Evolutionary conservation across 2,888 invertebrate species (phyloP), one percentile per base, ranked within the genome.

Genomic region (Dendrolimus houi): DNA sequence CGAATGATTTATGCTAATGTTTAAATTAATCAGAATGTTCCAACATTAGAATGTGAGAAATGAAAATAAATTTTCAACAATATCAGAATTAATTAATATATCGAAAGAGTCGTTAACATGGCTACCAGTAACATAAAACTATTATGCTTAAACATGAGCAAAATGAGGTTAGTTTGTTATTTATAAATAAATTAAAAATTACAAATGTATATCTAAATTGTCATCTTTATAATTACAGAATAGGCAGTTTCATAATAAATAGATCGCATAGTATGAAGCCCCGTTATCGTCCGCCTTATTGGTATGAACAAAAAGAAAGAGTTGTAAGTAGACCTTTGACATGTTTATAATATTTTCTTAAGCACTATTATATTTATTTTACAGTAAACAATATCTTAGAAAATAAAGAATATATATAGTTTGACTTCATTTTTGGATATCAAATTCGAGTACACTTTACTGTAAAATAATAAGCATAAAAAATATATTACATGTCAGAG

Each of bases 241-340:
- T 89, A 57, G 73, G 79, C 57, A 66, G 76, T 65, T 59, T 80
- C n/a, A 58, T 72, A 40, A 71, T 72, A 40, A 71, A 62, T 54
- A 72, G 83, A 57, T 74, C 79, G 13, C 64, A 65, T 57, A 62
- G 70, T 59, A 64, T 65, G 59, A 72, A 73, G 54, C 94, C 95
- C 8, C 93, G 88, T 71, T 91, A 93, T 70, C 91, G 94, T 59
- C 94, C 94, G 74, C 96, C 96, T 0, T 91, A 93, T 65, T 96
- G 96, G 96, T 92, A 93, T 73, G 79, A 93, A 53, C 92, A 92
- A 55, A 94, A 94, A 81, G 91, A 93, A 65, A 91, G 93, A 74
- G 91, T 91, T 74, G 96, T 96, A 91, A 72, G 92, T 85, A 61
- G 55, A 52, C 55, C 12, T 42, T 41, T 52, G 53, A 62, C 54